These are phyloP conservation scores for Periophthalmus magnuspinnatus DNA, from an alignment of 2,797 vertebrate species.

Conservation along the genomic window DNA sequence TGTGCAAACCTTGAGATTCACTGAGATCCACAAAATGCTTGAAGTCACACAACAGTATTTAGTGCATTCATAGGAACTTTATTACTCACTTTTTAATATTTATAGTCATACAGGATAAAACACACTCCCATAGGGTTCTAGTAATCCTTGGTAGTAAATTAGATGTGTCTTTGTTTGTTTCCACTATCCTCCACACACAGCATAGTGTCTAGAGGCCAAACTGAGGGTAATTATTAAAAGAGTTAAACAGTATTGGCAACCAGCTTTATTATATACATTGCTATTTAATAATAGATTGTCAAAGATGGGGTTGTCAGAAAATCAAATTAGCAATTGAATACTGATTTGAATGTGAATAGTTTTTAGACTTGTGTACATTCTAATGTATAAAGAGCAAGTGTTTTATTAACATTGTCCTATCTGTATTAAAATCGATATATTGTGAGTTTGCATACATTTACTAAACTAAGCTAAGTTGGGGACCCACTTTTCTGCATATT, in stretches of 20 bases:
- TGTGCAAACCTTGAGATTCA: conserved; percentile 24
- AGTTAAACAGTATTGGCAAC: too few species aligned
- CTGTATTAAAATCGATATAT: too few species aligned
- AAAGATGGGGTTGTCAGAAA: too few species aligned
- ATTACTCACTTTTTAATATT: conserved; percentile 30
- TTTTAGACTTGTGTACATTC: too few species aligned
- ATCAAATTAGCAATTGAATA: too few species aligned
- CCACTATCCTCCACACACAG: background rate
- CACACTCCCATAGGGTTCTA: background rate
- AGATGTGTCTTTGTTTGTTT: background rate
- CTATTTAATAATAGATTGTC: too few species aligned
- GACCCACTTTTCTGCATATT: conserved; percentile 15
- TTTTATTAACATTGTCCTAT: too few species aligned
- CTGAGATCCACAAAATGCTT: conserved; percentile 40
- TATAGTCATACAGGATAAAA: conserved; percentile 5
- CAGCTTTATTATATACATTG: too few species aligned
- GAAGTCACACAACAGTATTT: conserved; percentile 49
- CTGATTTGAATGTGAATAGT: too few species aligned
- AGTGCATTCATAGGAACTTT: conserved; percentile 55
- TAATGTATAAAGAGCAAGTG: too few species aligned
- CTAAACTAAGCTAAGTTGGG: background rate
- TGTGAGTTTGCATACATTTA: background rate
- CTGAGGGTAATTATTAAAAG: too few species aligned
- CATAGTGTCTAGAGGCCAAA: background rate
- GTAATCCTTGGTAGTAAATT: background rate